phyloP scores from a whole-genome alignment of 2,113 vertebrate genomes.

The Antechinus flavipes region DNA sequence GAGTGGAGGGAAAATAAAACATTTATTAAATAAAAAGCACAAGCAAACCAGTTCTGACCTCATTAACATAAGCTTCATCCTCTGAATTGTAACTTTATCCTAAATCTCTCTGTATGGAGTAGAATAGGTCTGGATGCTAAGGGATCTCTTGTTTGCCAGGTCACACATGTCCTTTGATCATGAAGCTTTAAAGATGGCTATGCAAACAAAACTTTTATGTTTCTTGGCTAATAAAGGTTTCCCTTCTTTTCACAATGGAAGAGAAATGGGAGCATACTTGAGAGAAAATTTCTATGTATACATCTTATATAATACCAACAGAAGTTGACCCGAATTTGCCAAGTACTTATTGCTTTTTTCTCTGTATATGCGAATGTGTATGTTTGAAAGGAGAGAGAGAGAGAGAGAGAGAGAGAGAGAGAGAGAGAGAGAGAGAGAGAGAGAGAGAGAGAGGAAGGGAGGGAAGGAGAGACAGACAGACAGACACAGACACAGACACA shows the following conservation, averaged over 20 bases:
- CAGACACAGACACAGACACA: too few relatives aligned
- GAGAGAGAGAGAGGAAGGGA: too few relatives aligned
- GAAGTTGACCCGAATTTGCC: not conserved
- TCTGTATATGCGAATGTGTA: not conserved
- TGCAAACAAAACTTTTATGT: slow-evolving; percentile 75
- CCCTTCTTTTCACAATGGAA: not conserved
- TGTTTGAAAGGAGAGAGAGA: not conserved
- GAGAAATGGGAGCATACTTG: not conserved
- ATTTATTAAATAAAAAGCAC: slow-evolving; percentile 76
- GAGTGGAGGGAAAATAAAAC: not conserved
- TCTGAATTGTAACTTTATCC: slow-evolving; percentile 78
- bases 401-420: not conserved
- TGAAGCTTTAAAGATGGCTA: slow-evolving; percentile 71
- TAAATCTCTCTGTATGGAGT: slow-evolving; percentile 80
- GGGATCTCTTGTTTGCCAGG: slow-evolving; percentile 52
- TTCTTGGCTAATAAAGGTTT: slow-evolving; percentile 48
- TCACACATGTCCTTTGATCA: slow-evolving; percentile 67
- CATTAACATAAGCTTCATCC: slow-evolving; percentile 78
- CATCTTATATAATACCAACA: not conserved
- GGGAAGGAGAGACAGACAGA: too few relatives aligned
- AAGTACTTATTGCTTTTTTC: not conserved
- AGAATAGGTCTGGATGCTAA: slow-evolving; percentile 74
- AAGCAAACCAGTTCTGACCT: slow-evolving; percentile 74
- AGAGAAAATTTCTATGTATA: slow-evolving; percentile 28
- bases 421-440: too few relatives aligned